These are phyloP conservation scores for Pelvicachromis taeniatus DNA, from an alignment of 2,113 vertebrate species.

Conservation along the genomic window DNA sequence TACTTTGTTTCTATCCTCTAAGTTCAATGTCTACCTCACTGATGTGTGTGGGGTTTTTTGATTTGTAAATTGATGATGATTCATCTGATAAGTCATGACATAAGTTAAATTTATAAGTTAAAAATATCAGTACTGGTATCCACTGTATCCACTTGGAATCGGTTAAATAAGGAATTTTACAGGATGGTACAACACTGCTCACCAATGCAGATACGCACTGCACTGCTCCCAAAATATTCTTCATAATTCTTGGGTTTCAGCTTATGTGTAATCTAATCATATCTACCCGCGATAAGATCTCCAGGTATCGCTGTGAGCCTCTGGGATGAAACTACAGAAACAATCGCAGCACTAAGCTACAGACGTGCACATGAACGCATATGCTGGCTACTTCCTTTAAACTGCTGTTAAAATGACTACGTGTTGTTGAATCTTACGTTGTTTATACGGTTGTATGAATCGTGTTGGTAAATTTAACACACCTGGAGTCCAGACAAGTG, in stretches of 20 bases:
- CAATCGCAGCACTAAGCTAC: background rate
- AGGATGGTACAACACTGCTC: background rate
- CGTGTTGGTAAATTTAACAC: background rate
- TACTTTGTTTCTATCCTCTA: background rate
- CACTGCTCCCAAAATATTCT: background rate
- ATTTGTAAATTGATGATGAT: background rate
- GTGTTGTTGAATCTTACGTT: background rate
- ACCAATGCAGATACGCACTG: background rate
- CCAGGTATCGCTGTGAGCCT: conserved; percentile 18
- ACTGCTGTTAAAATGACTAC: background rate
- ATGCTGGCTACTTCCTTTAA: background rate
- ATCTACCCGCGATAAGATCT: background rate
- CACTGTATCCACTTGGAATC: background rate
- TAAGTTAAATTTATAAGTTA: background rate
- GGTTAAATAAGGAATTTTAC: background rate
- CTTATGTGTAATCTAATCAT: background rate
- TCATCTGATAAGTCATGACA: background rate
- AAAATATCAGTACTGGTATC: background rate
- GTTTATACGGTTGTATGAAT: background rate
- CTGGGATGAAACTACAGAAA: background rate
- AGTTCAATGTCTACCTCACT: background rate
- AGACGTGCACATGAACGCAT: background rate
- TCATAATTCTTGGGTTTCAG: background rate
- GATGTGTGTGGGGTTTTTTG: background rate
- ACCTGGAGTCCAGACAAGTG: background rate